Evolutionary conservation across 2,113 vertebrate species (phyloP).

Genomic region (Burhinus bistriatus): DNA sequence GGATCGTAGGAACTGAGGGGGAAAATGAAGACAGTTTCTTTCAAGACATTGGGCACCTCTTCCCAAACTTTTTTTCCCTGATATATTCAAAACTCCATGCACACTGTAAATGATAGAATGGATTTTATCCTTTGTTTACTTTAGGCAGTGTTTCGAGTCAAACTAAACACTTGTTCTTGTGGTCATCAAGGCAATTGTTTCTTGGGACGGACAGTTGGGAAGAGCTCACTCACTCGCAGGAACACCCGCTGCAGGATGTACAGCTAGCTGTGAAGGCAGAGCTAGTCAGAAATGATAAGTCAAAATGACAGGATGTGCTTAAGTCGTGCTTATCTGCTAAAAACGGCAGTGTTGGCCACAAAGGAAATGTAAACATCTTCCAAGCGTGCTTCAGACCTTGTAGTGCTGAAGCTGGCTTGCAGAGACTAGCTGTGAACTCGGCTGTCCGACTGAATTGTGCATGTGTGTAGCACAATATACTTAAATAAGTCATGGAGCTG

Average conservation of each 20-base stretch:
- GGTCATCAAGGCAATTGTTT: rapidly evolving
- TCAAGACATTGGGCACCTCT: not conserved
- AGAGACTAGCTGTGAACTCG: not conserved
- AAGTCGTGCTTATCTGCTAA: not conserved
- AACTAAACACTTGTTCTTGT: not conserved
- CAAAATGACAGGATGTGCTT: not conserved
- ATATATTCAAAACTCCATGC: not conserved
- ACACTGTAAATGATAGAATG: not conserved
- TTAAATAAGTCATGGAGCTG: not conserved
- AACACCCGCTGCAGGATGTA: not conserved
- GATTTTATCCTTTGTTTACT: not conserved
- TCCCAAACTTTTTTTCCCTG: not conserved
- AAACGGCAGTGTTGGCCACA: not conserved
- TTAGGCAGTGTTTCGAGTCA: not conserved
- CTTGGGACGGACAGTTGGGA: not conserved
- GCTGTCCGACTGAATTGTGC: not conserved
- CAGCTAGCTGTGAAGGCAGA: not conserved
- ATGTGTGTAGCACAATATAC: not conserved
- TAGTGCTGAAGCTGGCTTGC: not conserved
- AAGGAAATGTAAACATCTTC: not conserved
- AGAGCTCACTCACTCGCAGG: rapidly evolving
- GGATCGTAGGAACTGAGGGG: not conserved
- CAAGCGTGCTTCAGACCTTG: not conserved
- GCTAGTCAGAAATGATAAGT: not conserved
- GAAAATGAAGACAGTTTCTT: not conserved